Percentiles rank a stretch among this genome's conserved stretches.
phyloP scores from a whole-genome alignment of 2,113 vertebrate genomes.

The Gila orcuttii region DNA sequence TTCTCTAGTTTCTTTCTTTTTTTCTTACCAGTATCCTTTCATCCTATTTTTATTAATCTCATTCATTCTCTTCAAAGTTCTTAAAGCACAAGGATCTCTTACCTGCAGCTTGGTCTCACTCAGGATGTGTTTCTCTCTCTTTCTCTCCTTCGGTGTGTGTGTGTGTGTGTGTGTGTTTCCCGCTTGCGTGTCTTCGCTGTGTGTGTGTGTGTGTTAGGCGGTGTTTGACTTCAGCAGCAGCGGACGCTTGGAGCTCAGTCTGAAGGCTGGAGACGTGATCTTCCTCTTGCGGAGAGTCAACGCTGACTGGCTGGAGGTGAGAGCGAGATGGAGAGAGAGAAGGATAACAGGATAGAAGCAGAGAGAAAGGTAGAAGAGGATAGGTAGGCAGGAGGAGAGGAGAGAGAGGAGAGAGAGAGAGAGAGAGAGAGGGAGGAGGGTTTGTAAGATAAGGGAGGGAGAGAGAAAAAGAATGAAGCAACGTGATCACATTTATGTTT shows the following conservation, averaged over 20 bases:
- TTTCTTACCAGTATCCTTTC: not conserved
- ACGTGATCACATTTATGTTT: not conserved
- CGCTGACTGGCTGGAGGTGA: slow-evolving; percentile 96
- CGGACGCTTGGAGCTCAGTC: slow-evolving; percentile 85
- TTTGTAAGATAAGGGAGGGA: slow-evolving; percentile 21
- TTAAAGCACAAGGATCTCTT: not conserved
- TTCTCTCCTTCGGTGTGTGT: not conserved
- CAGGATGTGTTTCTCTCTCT: not conserved
- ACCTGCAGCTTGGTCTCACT: slow-evolving; percentile 38
- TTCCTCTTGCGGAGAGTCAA: slow-evolving; percentile 93
- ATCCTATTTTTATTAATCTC: not conserved
- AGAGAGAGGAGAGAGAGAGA: not conserved
- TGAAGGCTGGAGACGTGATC: slow-evolving; percentile 91
- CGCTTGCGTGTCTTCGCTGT: slow-evolving; percentile 57
- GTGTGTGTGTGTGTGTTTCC: slow-evolving; percentile 28
- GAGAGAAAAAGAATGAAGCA: slow-evolving; percentile 31
- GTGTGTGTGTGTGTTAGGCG: slow-evolving; percentile 75
- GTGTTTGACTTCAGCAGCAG: slow-evolving; percentile 91
- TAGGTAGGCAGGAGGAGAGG: slow-evolving; percentile 48
- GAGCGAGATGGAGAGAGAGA: slow-evolving; percentile 58
- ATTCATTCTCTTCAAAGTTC: slow-evolving; percentile 18
- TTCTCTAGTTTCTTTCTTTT: not conserved
- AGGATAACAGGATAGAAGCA: slow-evolving; percentile 51
- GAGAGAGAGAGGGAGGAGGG: not conserved
- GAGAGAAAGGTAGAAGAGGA: slow-evolving; percentile 59